Evolutionary conservation across 2,888 invertebrate species (phyloP).

Genomic region (Penaeus monodon): DNA sequence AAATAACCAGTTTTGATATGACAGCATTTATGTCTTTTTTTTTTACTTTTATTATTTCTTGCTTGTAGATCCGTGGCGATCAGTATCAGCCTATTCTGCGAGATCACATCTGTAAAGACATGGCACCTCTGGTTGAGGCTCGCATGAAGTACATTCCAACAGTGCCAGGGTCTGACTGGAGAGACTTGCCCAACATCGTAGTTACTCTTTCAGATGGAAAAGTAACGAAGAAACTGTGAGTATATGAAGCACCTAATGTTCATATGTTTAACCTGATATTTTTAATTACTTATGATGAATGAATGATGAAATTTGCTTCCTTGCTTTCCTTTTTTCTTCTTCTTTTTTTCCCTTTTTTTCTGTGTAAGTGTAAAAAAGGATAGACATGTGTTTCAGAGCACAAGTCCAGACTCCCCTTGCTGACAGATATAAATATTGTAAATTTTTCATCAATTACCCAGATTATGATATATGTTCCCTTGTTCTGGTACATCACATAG

Average conservation of each 20-base stretch:
- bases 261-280: background rate
- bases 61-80: slow-evolving; percentile 75
- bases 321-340: too few relatives aligned
- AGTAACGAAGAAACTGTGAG: slow-evolving; percentile 76
- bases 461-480: too few relatives aligned
- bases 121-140: slow-evolving; percentile 84
- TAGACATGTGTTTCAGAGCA: too few relatives aligned
- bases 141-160: slow-evolving; percentile 83
- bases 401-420: too few relatives aligned
- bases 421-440: too few relatives aligned
- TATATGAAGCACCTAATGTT: slow-evolving; percentile 46
- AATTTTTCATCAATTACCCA: too few relatives aligned
- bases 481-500: too few relatives aligned
- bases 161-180: slow-evolving; percentile 84
- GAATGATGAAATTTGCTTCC: too few relatives aligned
- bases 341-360: too few relatives aligned
- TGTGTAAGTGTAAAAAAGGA: too few relatives aligned
- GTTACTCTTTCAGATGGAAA: slow-evolving; percentile 80
- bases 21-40: background rate
- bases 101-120: slow-evolving; percentile 88
- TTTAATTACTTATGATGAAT: too few relatives aligned
- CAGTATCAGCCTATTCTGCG: slow-evolving; percentile 74
- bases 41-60: background rate
- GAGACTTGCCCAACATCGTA: slow-evolving; percentile 84
- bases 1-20: too few relatives aligned